These are phyloP conservation scores for Ovibos moschatus DNA, from an alignment of 2,113 vertebrate species.

Conservation along the genomic window DNA sequence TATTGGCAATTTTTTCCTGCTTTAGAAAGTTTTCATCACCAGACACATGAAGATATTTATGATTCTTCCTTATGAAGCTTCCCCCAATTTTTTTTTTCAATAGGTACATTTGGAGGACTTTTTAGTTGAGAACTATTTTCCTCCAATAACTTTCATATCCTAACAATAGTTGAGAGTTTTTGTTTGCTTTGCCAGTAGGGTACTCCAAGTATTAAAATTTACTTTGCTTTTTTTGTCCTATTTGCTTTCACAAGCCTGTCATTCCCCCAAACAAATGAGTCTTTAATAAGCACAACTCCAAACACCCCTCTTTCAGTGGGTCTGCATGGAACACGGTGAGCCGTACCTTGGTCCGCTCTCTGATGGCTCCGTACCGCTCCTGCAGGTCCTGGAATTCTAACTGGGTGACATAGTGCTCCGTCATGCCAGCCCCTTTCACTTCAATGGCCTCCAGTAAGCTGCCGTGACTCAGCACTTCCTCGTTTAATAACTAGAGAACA, in stretches of 20 bases:
- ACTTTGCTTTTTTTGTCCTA: background rate
- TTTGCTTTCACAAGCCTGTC: background rate
- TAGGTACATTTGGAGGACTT: background rate
- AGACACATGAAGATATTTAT: background rate
- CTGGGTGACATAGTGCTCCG: slow-evolving; percentile 90
- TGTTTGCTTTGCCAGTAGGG: background rate
- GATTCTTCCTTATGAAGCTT: background rate
- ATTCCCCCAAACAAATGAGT: background rate
- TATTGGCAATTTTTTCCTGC: background rate
- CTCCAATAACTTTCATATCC: background rate
- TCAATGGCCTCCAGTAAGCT: slow-evolving; percentile 93
- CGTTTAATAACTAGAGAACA: slow-evolving; percentile 89
- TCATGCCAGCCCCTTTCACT: slow-evolving; percentile 91
- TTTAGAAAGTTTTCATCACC: background rate
- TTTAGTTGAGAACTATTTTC: background rate
- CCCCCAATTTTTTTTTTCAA: background rate
- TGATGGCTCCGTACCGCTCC: slow-evolving; percentile 86
- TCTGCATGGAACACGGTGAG: background rate
- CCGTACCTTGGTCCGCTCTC: slow-evolving; percentile 90
- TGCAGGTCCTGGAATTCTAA: slow-evolving; percentile 94
- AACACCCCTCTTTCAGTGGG: rapidly evolving
- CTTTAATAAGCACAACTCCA: background rate
- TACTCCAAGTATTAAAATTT: background rate
- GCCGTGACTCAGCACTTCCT: slow-evolving; percentile 93
- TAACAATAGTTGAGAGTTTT: background rate